Base-by-base conservation (phyloP, 1,140 invertebrate genomes). In the Melipona quadrifasciata region DNA sequence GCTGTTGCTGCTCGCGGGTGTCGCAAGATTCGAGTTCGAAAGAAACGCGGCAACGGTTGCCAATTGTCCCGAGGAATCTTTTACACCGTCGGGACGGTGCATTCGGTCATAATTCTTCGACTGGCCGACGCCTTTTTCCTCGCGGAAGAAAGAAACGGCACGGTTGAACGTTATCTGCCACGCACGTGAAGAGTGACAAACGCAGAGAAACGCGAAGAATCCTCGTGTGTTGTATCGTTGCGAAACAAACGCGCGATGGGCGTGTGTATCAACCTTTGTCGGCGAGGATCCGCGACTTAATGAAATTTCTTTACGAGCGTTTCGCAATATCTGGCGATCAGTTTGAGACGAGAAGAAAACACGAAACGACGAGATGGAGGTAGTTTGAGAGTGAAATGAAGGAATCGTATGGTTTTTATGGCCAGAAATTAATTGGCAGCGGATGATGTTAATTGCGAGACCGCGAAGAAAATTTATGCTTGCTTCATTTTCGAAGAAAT, bases 1-100 rank as follows among this genome's bases (percentile, higher is more conserved):
- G 24, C 12, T 58, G 21, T 2, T 31, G 31, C 31, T 31, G 31
- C 2, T 31, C 2, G 31, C 31, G 21, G 21, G 12, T 61, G 58
- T 61, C 5, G 58, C 24, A n/a, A 61, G 58, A 21, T n/a, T 61
- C 11, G 58, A 1, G 58, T 61, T 61, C 58, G 58, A n/a, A 61
- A 61, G 58, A n/a, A 61, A 61, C 58, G 24, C n/a, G n/a, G 58
- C 24, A 14, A n/a, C 58, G 58, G 6, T 61, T 61, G n/a, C 58
- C 58, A 61, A 61, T 61, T 61, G 58, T 61, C 58, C n/a, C 58
- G n/a, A 61, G 58, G 58, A 61, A 61, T 61, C 58, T 61, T n/a
- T 61, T n/a, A 61, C 1, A 61, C 58, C 24, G n/a, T n/a, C 8
- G 12, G 14, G 58, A 12, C 24, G 24, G 12, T 47, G n/a, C 11